phyloP scores from a whole-genome alignment of 2,888 invertebrate genomes.

The Ceramica pisi region DNA sequence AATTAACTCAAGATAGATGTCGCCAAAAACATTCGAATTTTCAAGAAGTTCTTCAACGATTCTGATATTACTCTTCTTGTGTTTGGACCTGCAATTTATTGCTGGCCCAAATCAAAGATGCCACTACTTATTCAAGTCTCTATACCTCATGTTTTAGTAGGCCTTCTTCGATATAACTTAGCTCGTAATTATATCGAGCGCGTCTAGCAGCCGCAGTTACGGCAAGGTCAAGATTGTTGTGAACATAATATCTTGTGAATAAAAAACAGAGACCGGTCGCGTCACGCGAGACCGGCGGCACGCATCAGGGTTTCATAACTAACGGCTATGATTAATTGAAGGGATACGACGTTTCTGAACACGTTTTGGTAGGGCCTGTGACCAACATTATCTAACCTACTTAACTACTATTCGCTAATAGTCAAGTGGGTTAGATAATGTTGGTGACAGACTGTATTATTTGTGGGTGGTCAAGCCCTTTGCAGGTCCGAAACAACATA shows the following conservation, averaged over 20 bases:
- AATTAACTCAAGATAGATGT: too few species aligned
- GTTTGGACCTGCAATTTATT: too few species aligned
- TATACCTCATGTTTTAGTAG: not conserved
- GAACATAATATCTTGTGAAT: constrained; percentile 46
- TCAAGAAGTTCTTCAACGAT: too few species aligned
- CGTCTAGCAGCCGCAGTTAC: constrained; percentile 27
- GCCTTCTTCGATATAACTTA: constrained; percentile 10
- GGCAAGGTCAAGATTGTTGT: constrained; percentile 55
- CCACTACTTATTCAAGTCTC: not conserved
- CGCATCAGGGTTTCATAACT: constrained; percentile 44
- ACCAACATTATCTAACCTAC: too few species aligned
- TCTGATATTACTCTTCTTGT: too few species aligned
- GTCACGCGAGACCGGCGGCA: constrained; percentile 52
- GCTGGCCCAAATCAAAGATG: too few species aligned
- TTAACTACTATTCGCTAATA: too few species aligned
- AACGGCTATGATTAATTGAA: constrained; percentile 48
- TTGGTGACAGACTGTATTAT: too few species aligned
- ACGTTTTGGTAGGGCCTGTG: not conserved
- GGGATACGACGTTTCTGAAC: constrained; percentile 5
- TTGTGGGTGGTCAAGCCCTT: not conserved
- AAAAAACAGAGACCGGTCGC: constrained; percentile 58
- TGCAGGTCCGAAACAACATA: not conserved
- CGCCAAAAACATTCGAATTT: too few species aligned
- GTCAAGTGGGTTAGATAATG: too few species aligned
- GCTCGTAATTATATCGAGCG: constrained; percentile 14